Base-by-base conservation (phyloP, 1,140 invertebrate genomes). In the Reticulitermes speratus region DNA sequence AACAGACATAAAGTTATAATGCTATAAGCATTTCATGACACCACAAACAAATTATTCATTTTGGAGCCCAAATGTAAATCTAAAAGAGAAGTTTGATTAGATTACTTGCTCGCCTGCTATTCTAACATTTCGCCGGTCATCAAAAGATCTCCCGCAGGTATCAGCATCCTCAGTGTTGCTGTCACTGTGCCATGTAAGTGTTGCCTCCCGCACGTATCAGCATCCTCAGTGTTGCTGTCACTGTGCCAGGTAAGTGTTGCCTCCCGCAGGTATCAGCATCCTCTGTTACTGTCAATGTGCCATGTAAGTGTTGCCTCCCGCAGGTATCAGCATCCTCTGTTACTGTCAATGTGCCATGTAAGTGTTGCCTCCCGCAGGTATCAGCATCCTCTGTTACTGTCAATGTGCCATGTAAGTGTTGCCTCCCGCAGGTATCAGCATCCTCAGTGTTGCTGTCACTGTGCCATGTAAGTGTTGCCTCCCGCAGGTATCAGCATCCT, bases 311-410 rank as follows among this genome's bases (percentile, higher is more conserved):
- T 82, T 82, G n/a, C 2, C 38, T 38, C 75, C 45, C 83, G 23
- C 91, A 91, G 95, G 95, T 85, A 96, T 97, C 83, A 96, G 96
- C 86, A 97, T 98, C 89, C 89, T 98, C 14, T 96, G 38, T 38
- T 38, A 5, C 38, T 38, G 38, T 38, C 38, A 38, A 38, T 38
- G 2, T 38, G 38, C 38, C 38, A 38, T 82, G 9, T 82, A 21
- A 21, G 5, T 16, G 81, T 82, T 82, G n/a, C 2, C 38, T 38
- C 75, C 45, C 83, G 23, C 91, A 91, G 95, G 95, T 85, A 96
- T 97, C 83, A 96, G 96, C 86, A 97, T 98, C 89, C 89, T 98
- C 14, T 96, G 38, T 38, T 38, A 5, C 38, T 38, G 38, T 38
- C 38, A 38, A 38, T 38, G 2, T 38, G 38, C 38, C 38, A 38